Base-by-base conservation (phyloP, 2,888 invertebrate genomes). In the Monochamus alternatus region DNA sequence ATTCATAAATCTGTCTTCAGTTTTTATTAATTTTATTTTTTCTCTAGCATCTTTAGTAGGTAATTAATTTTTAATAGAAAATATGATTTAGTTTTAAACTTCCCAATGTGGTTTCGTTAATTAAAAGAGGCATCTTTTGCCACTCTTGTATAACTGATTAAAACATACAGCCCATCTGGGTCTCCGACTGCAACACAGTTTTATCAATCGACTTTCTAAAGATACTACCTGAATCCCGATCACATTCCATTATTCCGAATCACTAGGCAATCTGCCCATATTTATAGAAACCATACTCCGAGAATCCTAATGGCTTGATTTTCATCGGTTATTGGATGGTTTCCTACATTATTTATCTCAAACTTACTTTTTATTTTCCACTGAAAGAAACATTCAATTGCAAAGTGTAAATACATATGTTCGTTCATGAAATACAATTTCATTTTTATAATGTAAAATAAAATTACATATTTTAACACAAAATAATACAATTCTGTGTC, bases 271-370 rank as follows among this genome's bases (percentile, higher is more conserved):
- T 52, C 68, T n/a, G 31, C 14, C 12, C 60, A 59, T 68, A 74
- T 69, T 74, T 63, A 44, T 74, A 62, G 68, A 52, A 55, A 55
- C 51, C 67, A 65, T 43, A 58, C 60, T 38, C 55, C 47, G 66
- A 69, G 74, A 74, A 70, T 60, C 62, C 63, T 67, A 51, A 74
- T 65, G 55, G 62, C 68, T 75, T 70, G 75, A 71, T 69, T 68
- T 69, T 65, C 63, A 65, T 51, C 65, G 75, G 58, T 75, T 71
- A 75, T 75, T 71, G 69, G 65, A 71, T 70, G 38, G 47, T 63
- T 69, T 63, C 71, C 64, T 69, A n/a, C 64, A 12, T 75, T 75
- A 65, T 75, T 71, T 66, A 31, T 30, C 59, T 9, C 58, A 43
- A 68, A 58, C 59, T 38, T 38, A 68, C 38, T 59, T 68, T 14